Conservation (phyloP, 2,113 vertebrate species). For the Chinchilla lanigera region DNA sequence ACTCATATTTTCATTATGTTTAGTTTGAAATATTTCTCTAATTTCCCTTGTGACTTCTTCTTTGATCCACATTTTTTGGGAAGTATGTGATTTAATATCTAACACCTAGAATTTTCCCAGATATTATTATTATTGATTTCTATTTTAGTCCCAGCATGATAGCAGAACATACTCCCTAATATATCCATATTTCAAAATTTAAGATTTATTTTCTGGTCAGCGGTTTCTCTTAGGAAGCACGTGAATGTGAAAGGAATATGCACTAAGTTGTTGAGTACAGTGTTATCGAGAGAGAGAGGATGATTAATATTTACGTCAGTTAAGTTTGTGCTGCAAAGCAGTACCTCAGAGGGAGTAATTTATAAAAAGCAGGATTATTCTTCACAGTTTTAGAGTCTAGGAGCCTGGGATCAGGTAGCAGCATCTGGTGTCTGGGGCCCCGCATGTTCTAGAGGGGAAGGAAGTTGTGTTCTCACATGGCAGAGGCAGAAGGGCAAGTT, state of each 20-base stretch:
- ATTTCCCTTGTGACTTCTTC: neutral
- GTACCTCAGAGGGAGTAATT: neutral
- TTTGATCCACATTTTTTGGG: neutral
- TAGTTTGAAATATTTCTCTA: neutral
- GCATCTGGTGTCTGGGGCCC: neutral
- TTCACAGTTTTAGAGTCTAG: too few species aligned
- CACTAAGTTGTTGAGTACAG: neutral
- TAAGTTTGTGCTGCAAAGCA: neutral
- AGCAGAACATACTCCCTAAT: neutral
- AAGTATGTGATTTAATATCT: neutral
- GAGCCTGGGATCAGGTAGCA: neutral
- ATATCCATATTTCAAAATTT: neutral
- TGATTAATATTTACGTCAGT: neutral
- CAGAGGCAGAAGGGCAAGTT: neutral
- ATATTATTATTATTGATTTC: neutral
- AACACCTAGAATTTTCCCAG: neutral
- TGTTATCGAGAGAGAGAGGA: neutral
- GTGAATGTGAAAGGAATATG: neutral
- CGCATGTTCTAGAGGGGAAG: neutral
- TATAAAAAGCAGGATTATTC: too few species aligned
- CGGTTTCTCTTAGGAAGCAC: neutral
- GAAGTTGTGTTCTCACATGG: rapidly evolving
- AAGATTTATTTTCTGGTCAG: neutral
- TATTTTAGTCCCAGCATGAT: neutral
- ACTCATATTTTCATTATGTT: neutral